Conservation (phyloP, 2,888 invertebrate genomes). For the Muscina levida region DNA sequence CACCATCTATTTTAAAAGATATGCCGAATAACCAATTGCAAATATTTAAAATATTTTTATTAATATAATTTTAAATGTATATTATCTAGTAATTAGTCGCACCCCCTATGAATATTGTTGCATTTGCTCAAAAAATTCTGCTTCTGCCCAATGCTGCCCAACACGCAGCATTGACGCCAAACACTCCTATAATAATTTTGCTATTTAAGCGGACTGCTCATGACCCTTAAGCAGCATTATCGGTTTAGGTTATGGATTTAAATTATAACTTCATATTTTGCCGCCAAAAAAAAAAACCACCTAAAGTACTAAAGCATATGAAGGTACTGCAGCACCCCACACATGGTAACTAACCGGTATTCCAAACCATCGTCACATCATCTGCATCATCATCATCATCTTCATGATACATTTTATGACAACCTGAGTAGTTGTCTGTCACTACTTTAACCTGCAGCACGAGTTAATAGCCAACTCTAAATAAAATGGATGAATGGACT, state of each 20-base stretch:
- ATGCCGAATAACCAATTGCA: too few species aligned
- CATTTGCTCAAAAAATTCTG: too few species aligned
- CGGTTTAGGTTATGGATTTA: conserved; percentile 35
- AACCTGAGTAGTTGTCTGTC: conserved; percentile 46
- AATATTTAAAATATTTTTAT: too few species aligned
- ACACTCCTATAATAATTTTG: too few species aligned
- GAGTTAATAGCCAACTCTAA: not conserved
- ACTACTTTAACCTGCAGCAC: conserved; percentile 27
- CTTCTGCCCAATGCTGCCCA: too few species aligned
- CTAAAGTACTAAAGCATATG: not conserved
- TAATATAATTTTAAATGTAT: too few species aligned
- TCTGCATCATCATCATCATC: conserved; percentile 42
- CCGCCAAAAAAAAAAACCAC: not conserved
- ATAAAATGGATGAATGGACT: not conserved
- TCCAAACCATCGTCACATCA: too few species aligned
- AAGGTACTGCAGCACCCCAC: not conserved
- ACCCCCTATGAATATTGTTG: too few species aligned
- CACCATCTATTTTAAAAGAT: too few species aligned
- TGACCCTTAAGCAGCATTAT: conserved; percentile 21
- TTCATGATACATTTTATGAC: conserved; percentile 58
- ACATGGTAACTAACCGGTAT: not conserved
- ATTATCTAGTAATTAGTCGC: too few species aligned
- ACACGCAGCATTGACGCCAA: too few species aligned
- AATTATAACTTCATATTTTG: conserved; percentile 29
- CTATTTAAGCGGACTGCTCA: not conserved